Percentiles rank a stretch among this genome's conserved stretches.
Evolutionary conservation across 2,888 invertebrate genomes (phyloP).

Genomic region (Harmothoe impar): DNA sequence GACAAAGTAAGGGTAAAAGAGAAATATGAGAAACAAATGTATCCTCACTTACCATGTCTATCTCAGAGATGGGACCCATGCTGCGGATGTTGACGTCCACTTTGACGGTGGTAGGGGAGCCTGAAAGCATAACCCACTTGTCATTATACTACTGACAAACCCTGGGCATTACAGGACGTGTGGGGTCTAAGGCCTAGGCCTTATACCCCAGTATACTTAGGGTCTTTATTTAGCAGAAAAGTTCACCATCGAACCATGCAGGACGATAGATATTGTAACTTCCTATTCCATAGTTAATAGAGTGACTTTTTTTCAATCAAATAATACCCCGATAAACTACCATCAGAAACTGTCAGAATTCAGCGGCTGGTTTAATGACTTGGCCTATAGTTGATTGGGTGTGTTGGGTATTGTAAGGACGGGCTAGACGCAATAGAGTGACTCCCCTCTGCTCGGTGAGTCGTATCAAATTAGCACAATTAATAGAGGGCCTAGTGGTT

Average conservation of each 20-base stretch:
- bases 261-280: no score
- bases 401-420: neutral
- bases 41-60: constrained; percentile 92
- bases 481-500: neutral
- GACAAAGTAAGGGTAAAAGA: neutral
- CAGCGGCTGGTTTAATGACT: no score
- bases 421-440: neutral
- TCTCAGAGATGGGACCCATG: constrained; percentile 99
- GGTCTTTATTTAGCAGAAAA: no score
- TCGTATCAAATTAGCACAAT: constrained; percentile 3
- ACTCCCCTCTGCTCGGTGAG: neutral
- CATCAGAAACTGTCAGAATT: no score
- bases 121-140: constrained; percentile 56
- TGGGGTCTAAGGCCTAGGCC: neutral
- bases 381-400: neutral
- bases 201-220: no score
- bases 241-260: no score
- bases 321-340: no score
- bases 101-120: constrained; percentile 84
- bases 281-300: no score
- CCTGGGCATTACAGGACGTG: neutral
- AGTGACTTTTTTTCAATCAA: no score
- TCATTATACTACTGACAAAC: constrained; percentile 20
- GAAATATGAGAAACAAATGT: neutral
- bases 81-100: constrained; percentile 99